Evolutionary conservation across 2,888 invertebrate species (phyloP), one percentile per base, ranked within the genome.

Genomic region (Nomada goodeniana): DNA sequence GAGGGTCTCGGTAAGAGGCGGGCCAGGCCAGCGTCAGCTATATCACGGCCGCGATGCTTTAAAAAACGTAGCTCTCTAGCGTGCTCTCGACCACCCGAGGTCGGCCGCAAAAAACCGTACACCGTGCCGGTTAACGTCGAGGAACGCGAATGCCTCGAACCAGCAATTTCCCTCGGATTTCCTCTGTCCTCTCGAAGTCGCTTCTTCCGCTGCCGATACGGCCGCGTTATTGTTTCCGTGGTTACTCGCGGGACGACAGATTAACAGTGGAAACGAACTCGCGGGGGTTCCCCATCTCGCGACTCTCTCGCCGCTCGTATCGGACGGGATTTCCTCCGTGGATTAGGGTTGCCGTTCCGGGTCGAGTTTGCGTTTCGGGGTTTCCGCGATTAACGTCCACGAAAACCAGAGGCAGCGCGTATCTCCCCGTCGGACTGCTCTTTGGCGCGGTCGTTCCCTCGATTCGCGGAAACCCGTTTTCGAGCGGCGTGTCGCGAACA

Each of bases 31-130:
- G 13, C 65, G 52, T 69, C 63, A 18, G 71, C 29, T 80, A 68
- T 53, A 72, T 72, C 77, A 68, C 13, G 44, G 55, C 5, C 15
- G 42, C 64, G 50, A 52, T 18, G 63, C 52, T 65, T 73, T 74
- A 73, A 81, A 64, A 73, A 78, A 55, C 52, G 59, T 47, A 70
- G 53, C 73, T 72, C 64, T 80, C 77, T n/a, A 73, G 68, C 55
- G 47, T 15, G 52, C 57, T 50, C 29, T n/a, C 77, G 68, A 64
- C 63, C 81, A 81, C 81, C 81, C 78, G 81, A 81, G 81, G 63
- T 81, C 78, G n/a, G 29, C 23, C 52, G 55, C 57, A 71, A 77
- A 77, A 47, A 80, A 80, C 55, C 61, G 18, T 44, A 23, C 55
- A 55, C n/a, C 5, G 7, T 18, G 42, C 23, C 13, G 50, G 47